phyloP scores from a whole-genome alignment of 2,113 vertebrate genomes.

The Circaetus gallicus region DNA sequence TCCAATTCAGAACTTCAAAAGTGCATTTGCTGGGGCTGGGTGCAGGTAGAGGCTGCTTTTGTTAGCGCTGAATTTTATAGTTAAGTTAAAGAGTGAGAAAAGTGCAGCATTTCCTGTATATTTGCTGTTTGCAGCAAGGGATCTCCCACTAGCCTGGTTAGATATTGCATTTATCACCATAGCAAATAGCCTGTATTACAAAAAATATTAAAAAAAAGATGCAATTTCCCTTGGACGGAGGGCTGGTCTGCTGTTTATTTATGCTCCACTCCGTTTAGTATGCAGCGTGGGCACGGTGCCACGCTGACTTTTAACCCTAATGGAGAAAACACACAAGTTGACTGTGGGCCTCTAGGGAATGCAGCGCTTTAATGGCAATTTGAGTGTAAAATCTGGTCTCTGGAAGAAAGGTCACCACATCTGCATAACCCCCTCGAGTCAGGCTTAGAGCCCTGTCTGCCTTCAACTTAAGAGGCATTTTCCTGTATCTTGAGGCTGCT shows the following conservation, averaged over 20 bases:
- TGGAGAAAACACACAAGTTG: conserved; percentile 74
- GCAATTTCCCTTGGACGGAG: background rate
- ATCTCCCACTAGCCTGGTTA: background rate
- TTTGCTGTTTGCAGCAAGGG: background rate
- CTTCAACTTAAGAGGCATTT: conserved; percentile 79
- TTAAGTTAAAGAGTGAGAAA: background rate
- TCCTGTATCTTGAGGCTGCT: conserved; percentile 76
- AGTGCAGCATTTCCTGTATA: background rate
- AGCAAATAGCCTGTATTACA: background rate
- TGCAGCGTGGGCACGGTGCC: conserved; percentile 80
- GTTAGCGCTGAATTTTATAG: accelerated
- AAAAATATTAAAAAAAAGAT: background rate
- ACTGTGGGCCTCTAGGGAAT: conserved; percentile 77
- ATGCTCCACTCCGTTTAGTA: conserved; percentile 78
- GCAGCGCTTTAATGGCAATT: conserved; percentile 88
- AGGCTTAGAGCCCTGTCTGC: conserved; percentile 85
- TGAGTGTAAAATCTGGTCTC: conserved; percentile 94
- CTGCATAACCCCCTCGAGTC: conserved; percentile 91
- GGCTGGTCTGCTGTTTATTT: conserved; percentile 71
- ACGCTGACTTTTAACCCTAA: conserved; percentile 86
- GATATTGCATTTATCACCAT: background rate
- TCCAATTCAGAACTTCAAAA: background rate
- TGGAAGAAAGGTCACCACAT: conserved; percentile 95
- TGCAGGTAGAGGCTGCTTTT: background rate
- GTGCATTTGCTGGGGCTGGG: background rate